Evolutionary conservation across 2,113 vertebrate species (phyloP).

Genomic region (Neopipo cinnamomea): DNA sequence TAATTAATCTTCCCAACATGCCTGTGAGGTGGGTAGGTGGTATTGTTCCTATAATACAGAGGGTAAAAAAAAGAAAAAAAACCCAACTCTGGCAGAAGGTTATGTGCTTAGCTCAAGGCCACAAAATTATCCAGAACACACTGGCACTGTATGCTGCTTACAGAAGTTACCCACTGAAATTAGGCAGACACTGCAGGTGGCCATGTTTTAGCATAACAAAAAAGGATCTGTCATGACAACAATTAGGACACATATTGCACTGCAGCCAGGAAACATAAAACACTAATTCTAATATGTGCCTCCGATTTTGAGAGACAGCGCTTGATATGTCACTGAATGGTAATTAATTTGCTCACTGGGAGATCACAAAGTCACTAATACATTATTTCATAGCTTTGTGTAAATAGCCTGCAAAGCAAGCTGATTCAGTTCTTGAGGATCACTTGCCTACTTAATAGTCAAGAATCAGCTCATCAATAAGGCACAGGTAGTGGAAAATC

Average conservation of each 20-base stretch:
- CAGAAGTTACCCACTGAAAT: neutral
- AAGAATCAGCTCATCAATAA: slow-evolving; percentile 43
- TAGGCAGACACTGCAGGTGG: neutral
- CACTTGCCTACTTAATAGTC: neutral
- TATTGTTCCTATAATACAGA: slow-evolving; percentile 21
- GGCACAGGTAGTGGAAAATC: neutral
- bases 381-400: slow-evolving; percentile 13
- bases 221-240: neutral
- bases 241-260: slow-evolving; percentile 5
- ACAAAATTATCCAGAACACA: slow-evolving; percentile 21
- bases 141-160: neutral
- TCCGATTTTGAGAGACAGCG: neutral
- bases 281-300: slow-evolving; percentile 11
- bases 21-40: neutral
- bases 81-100: slow-evolving; percentile 2
- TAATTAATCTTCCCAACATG: slow-evolving; percentile 56
- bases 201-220: slow-evolving; percentile 23
- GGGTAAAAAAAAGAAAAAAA: neutral
- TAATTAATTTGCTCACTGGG: slow-evolving; percentile 45
- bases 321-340: slow-evolving; percentile 4
- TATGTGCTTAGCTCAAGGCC: slow-evolving; percentile 29
- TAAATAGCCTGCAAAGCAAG: slow-evolving; percentile 36
- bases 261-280: neutral
- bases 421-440: neutral
- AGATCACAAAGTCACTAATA: slow-evolving; percentile 5